Evolutionary conservation across 2,888 invertebrate genomes (phyloP).

Genomic region (Nycteola revayana): DNA sequence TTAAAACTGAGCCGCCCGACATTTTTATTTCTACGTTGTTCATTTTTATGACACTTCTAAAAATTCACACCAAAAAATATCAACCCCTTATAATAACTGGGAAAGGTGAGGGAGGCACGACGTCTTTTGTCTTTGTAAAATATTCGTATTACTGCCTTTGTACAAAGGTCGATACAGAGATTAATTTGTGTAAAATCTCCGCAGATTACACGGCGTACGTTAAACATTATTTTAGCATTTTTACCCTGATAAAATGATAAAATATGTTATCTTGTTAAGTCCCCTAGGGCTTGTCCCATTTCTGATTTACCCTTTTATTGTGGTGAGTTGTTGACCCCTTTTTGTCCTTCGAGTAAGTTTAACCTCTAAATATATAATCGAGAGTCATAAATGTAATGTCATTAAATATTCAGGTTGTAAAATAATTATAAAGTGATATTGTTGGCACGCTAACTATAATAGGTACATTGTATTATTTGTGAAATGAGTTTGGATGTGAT

Average conservation of each 20-base stretch:
- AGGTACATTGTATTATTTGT: no score
- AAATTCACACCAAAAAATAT: conserved; percentile 32
- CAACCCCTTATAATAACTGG: conserved; percentile 34
- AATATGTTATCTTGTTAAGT: conserved; percentile 17
- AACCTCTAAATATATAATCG: conserved; percentile 24
- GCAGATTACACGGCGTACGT: conserved; percentile 14
- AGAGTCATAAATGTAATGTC: conserved; percentile 10
- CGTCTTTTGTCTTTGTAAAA: conserved; percentile 24
- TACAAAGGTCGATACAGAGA: conserved; percentile 13
- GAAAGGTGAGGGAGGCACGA: conserved; percentile 27
- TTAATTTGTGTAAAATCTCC: conserved; percentile 22
- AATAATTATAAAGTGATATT: conserved; percentile 3
- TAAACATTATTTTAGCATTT: conserved; percentile 13
- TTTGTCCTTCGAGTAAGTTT: conserved; percentile 29
- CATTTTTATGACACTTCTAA: conserved; percentile 41
- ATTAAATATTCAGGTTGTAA: conserved; percentile 13
- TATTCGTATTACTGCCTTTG: conserved; percentile 10
- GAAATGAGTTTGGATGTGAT: no score
- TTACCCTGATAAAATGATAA: conserved; percentile 10
- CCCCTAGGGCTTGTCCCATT: conserved; percentile 27
- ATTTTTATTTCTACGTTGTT: conserved; percentile 31
- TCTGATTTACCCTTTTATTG: conserved; percentile 30
- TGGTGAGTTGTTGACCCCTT: conserved; percentile 23
- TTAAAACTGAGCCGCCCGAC: conserved; percentile 20
- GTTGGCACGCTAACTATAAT: neutral